Evolutionary conservation across 2,113 vertebrate genomes (phyloP), one percentile per base, ranked within the genome.

Genomic region (Marmota flaviventris): DNA sequence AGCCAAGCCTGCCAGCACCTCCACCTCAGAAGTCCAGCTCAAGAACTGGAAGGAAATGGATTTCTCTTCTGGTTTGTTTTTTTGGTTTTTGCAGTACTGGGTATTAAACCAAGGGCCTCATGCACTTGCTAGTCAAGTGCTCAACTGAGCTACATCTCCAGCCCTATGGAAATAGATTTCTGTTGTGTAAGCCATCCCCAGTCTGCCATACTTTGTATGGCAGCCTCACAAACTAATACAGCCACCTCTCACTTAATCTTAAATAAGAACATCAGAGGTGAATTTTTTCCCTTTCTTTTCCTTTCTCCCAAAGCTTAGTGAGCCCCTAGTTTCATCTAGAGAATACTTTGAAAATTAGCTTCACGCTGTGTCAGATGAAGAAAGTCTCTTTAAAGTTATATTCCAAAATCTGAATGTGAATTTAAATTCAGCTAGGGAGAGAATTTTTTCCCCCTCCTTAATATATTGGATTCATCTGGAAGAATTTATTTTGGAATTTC

Each of bases 321-420:
- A 56, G 77, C 73, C 45, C 61, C 12, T 70, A 87, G 75, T 76
- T 95, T 87, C 79, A 93, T 39, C 82, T 83, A 85, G 65, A 89
- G 22, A 91, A 56, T 83, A 67, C 67, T 94, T 93, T 91, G 85
- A 96, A 98, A 97, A 81, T 94, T 72, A 96, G 81, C 48, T 90
- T 90, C 53, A 48, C 32, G 51, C n/a, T 75, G 25, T 77, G 58
- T 78, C 42, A 77, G 78, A 91, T 84, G 84, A 95, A 96, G 58
- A 93, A 93, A 96, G 45, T 69, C 83, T 82, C 70, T 67, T 95
- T 76, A 88, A 75, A 85, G 73, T 86, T 91, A 45, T 70, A 87
- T 56, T 94, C 58, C 5, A 75, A 91, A 94, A 94, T 78, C 85
- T 85, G n/a, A 95, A 84, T 24, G 75, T 63, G 87, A 83, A 93